Conservation (phyloP, 2,113 vertebrate species). For the Heptranchias perlo region DNA sequence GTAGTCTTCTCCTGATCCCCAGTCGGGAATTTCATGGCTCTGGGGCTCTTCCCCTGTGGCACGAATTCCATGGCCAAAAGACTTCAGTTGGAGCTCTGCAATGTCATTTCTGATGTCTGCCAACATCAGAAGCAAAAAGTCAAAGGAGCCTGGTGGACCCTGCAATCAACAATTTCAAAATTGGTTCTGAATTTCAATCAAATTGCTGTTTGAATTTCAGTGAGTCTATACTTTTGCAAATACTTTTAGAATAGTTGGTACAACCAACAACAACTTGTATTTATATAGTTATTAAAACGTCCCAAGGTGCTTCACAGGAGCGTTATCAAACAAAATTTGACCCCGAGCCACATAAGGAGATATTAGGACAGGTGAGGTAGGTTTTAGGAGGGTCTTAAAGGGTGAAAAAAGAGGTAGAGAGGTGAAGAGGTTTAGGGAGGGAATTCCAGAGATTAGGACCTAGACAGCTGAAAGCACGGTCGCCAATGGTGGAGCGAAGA, state of each 20-base stretch:
- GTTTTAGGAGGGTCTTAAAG: too few relatives aligned
- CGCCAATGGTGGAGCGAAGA: too few relatives aligned
- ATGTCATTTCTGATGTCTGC: slow-evolving; percentile 94
- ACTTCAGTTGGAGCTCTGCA: slow-evolving; percentile 78
- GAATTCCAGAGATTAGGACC: too few relatives aligned
- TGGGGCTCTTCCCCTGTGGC: slow-evolving; percentile 67
- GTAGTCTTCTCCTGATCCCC: slow-evolving; percentile 81
- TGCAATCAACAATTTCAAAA: slow-evolving; percentile 45
- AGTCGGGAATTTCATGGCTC: slow-evolving; percentile 69
- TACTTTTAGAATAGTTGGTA: background rate
- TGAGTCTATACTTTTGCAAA: background rate
- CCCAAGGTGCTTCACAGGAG: too few relatives aligned
- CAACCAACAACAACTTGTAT: too few relatives aligned
- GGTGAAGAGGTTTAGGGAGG: too few relatives aligned
- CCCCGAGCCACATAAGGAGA: too few relatives aligned
- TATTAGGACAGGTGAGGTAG: too few relatives aligned
- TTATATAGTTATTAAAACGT: too few relatives aligned
- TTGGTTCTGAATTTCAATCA: background rate
- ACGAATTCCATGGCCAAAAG: slow-evolving; percentile 68
- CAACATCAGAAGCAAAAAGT: slow-evolving; percentile 90
- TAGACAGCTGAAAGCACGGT: too few relatives aligned
- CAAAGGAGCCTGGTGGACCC: slow-evolving; percentile 93
- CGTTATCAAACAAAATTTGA: too few relatives aligned
- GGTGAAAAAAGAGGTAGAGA: too few relatives aligned
- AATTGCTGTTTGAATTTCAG: background rate